A percentile compares a stretch with the other conserved stretches of the same genome.
phyloP scores from a whole-genome alignment of 2,797 vertebrate genomes.

The Diceros bicornis region DNA sequence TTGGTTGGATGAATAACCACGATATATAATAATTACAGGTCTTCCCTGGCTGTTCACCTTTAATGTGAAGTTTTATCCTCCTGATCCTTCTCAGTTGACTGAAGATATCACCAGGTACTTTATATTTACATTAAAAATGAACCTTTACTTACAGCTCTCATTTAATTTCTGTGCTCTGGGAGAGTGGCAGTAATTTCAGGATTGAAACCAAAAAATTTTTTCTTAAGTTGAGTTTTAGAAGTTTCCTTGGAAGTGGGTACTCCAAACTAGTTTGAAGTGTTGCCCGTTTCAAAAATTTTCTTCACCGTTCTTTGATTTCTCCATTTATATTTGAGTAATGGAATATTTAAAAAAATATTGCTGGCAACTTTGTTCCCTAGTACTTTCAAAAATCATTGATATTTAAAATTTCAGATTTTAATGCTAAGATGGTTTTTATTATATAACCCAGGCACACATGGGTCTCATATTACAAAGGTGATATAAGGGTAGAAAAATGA shows the following conservation, averaged over 20 bases:
- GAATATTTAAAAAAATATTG: not conserved
- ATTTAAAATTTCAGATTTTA: constrained; percentile 52
- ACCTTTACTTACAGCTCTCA: not conserved
- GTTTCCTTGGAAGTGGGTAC: constrained; percentile 3
- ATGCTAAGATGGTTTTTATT: constrained; percentile 52
- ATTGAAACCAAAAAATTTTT: constrained; percentile 55
- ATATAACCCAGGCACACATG: no score
- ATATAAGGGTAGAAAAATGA: not conserved
- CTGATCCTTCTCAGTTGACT: constrained; percentile 96
- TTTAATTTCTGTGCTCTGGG: constrained; percentile 54
- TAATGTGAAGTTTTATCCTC: constrained; percentile 99
- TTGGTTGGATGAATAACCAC: constrained; percentile 58
- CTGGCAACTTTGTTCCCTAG: not conserved
- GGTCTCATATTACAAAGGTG: not conserved
- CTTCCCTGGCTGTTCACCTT: constrained; percentile 98
- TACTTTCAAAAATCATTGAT: constrained; percentile 8
- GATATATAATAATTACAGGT: constrained; percentile 89
- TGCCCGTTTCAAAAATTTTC: not conserved
- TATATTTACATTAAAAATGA: not conserved
- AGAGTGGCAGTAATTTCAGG: constrained; percentile 14
- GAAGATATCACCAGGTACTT: constrained; percentile 98
- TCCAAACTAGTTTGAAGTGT: constrained; percentile 35
- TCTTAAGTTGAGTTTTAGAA: constrained; percentile 28
- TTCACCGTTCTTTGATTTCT: constrained; percentile 22
- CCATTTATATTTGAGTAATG: constrained; percentile 1